Base-by-base conservation (phyloP, 2,888 invertebrate genomes). In the Hyposoter didymator region DNA sequence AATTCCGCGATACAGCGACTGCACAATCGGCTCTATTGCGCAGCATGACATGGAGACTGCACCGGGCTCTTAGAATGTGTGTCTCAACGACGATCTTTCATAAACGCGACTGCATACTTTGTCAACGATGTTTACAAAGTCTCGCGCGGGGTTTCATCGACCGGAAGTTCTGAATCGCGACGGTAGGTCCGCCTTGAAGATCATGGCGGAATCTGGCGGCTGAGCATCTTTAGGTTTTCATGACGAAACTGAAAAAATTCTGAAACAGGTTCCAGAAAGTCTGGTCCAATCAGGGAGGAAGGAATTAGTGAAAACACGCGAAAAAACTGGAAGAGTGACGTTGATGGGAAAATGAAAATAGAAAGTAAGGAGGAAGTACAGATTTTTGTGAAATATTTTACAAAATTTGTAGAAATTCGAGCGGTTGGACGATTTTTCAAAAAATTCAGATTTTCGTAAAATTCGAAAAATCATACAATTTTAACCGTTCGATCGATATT, bases 1-100 rank as follows among this genome's bases (percentile, higher is more conserved):
- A 89, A 90, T 90, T 89, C 91, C 89, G 79, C 79, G 92, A 93
- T 93, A 91, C 87, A 89, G 84, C 88, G 81, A 87, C 88, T 32
- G 10, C 86, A 84, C 85, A 85, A 90, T 84, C 79, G 82, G 78
- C 84, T 70, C 70, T 55, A 28, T 59, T 72, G 62, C 59, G 19
- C 39, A 67, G 28, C 39, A 67, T 81, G 59, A 22, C 59, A 69
- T 32, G 49, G 47, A 45, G 39, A 49, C 32, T 32, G 39, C 35
- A 35, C 83, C 62, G 55, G 67, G 73, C 55, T 67, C 75, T 69
- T 64, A 72, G 55, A 39, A 45, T 59, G 45, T 43, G 45, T n/a
- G 43, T 28, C 62, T n/a, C n/a, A n/a, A n/a, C n/a, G 47, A n/a
- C 22, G 32, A 79, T 66, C 28, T 49, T 69, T 84, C 67, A 28